Base-by-base conservation (phyloP, 2,797 vertebrate species). In the Chelonia mydas region DNA sequence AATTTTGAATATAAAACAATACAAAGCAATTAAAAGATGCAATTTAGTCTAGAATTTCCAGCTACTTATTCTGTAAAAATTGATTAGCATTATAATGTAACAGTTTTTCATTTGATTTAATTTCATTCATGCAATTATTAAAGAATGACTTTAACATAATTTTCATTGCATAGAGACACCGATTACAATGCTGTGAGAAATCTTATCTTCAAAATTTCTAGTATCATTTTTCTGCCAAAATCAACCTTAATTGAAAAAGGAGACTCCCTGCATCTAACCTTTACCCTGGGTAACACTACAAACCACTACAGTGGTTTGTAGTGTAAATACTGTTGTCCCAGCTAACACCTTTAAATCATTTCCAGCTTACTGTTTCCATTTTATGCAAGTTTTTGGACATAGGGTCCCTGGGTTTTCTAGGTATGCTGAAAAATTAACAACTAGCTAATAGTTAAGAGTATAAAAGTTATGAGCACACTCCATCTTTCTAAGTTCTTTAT, bases 211-310 rank as follows among this genome's bases (percentile, higher is more conserved):
- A 87, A 9, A n/a, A 37, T 92, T 96, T 89, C 78, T 6, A 81
- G 6, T 95, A 83, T 93, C 88, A 21, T 37, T 53, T 93, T 85
- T 88, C 78, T 83, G 57, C 45, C 79, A 95, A 95, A 92, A 93
- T 51, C 84, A 87, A 13, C 31, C 94, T 95, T 61, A 87, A 76
- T 19, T 41, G 28, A 91, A 80, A 72, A 88, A 84, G 88, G 8
- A 84, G 76, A 33, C 7, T 85, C 12, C 45, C 84, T 68, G 23
- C 86, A 51, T 6, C 8, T 74, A 49, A 86, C 27, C 37, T n/a
- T 80, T 76, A 4, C 51, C 47, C 50, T 84, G 12, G 15, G 11
- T 90, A 95, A 68, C 74, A n/a, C n/a, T n/a, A n/a, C n/a, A n/a
- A n/a, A n/a, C n/a, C n/a, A n/a, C n/a, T n/a, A n/a, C 3, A 16